Evolutionary conservation across 2,797 vertebrate genomes (phyloP), one percentile per base, ranked within the genome.

Genomic region (Lepilemur septentrionalis): DNA sequence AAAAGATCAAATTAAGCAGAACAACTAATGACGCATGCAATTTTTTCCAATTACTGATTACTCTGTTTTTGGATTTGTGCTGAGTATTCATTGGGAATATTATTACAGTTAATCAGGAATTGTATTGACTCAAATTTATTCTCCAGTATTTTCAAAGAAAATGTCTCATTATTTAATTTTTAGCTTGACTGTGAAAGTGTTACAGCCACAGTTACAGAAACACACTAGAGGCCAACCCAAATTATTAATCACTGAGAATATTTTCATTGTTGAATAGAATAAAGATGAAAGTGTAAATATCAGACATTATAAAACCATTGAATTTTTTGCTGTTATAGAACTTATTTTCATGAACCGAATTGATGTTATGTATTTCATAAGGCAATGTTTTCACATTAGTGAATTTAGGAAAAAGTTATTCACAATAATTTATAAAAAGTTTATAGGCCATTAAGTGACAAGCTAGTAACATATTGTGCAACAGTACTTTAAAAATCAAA

Each of bases 131-230:
- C 32, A 79, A 69, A 82, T 93, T 78, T 81, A 23, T 85, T 57
- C 65, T 72, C n/a, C 73, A 96, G 81, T 69, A 80, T 61, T 95
- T 90, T 88, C 80, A 94, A 90, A 76, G 65, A 83, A 92, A 92
- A 79, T 41, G 23, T 65, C 30, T 48, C 43, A 52, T 67, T 85
- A 84, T 86, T 94, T 67, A 43, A 50, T 91, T 97, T 83, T 95
- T 38, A 94, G 41, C 38, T 75, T 94, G 28, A 79, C 73, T 41
- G 41, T 65, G n/a, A 80, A 83, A 83, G 48, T 50, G 18, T 52
- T 92, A 72, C 0, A 82, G 22, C 25, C 59, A 85, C 13, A 38
- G 41, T 32, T 88, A 86, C 5, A 70, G 25, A 93, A 76, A 82
- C 6, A 73, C 8, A 76, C 17, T n/a, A 70, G 63, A 30, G 20